These are phyloP conservation scores for Peromyscus eremicus DNA, from an alignment of 2,797 vertebrate species.

Conservation along the genomic window DNA sequence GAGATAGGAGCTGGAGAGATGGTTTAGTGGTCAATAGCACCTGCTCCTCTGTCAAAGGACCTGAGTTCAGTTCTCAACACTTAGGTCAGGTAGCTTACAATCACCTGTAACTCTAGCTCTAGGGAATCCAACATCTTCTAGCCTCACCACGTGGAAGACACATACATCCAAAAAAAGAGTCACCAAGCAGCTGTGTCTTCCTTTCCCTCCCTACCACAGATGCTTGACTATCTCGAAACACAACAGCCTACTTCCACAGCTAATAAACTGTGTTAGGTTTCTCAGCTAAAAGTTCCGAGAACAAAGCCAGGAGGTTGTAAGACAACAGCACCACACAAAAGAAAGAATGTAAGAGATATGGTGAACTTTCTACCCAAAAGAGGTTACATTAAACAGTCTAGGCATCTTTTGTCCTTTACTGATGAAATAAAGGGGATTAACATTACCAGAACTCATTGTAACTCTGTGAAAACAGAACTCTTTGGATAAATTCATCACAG, in stretches of 20 bases:
- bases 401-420: background rate
- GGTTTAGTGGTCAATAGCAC: background rate
- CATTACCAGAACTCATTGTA: background rate
- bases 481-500: slow-evolving; percentile 54
- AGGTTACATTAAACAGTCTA: background rate
- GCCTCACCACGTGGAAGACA: background rate
- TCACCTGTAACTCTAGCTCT: background rate
- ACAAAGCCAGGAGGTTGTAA: slow-evolving; percentile 21
- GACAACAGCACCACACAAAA: background rate
- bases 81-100: background rate
- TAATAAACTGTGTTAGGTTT: background rate
- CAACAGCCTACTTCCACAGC: background rate
- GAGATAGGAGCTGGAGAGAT: background rate
- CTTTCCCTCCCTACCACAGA: background rate
- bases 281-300: slow-evolving; percentile 48
- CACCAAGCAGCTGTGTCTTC: background rate
- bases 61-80: background rate
- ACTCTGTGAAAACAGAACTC: slow-evolving; percentile 60
- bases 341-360: background rate
- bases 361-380: background rate
- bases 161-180: background rate
- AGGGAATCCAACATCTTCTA: background rate
- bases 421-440: slow-evolving; percentile 1
- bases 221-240: background rate
- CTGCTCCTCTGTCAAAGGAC: background rate